Conservation (phyloP, 2,888 invertebrate genomes). For the Dynastes grantii region DNA sequence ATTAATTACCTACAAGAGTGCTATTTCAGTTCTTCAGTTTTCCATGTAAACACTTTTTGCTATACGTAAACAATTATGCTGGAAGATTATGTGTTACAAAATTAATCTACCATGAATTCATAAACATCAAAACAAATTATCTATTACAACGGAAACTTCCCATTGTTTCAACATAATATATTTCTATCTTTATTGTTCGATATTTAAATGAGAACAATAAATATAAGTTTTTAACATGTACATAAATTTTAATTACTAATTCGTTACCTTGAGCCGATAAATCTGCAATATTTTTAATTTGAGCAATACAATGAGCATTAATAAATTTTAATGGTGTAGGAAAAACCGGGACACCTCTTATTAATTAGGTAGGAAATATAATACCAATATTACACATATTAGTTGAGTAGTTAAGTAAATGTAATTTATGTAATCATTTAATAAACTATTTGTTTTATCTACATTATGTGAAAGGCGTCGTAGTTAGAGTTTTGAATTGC, state of each 20-base stretch:
- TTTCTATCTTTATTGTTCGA: constrained; percentile 37
- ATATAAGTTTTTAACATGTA: constrained; percentile 27
- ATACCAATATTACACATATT: no score
- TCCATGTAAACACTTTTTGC: no score
- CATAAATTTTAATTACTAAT: constrained; percentile 40
- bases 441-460: no score
- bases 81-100: constrained; percentile 1
- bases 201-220: constrained; percentile 44
- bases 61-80: not conserved
- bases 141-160: constrained; percentile 11
- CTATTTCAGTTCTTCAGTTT: no score
- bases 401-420: no score
- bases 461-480: no score
- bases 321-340: not conserved
- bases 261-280: constrained; percentile 34
- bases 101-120: constrained; percentile 6
- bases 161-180: constrained; percentile 33
- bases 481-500: no score
- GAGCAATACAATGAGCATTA: constrained; percentile 11
- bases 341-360: constrained; percentile 2
- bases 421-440: no score
- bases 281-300: constrained; percentile 32
- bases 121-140: constrained; percentile 32
- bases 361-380: not conserved
- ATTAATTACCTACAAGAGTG: no score